Conservation (phyloP, 1,140 invertebrate genomes). For the Neelides sp. region DNA sequence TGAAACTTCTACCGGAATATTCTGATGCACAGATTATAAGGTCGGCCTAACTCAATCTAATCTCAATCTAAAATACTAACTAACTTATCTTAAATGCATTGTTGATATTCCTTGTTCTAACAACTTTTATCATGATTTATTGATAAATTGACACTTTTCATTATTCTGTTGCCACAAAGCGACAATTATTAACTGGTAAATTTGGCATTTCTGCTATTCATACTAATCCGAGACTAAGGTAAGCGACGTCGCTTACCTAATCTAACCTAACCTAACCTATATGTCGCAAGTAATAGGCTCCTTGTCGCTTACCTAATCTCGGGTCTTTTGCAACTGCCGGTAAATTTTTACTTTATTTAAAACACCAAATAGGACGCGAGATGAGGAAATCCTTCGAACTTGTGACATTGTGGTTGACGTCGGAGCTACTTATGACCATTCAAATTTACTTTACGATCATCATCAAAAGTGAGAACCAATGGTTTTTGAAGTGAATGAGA, state of each 20-base stretch:
- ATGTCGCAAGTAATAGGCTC: neutral
- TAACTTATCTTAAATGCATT: too few species aligned
- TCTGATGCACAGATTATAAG: slow-evolving; percentile 70
- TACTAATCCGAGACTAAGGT: neutral
- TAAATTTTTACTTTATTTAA: too few species aligned
- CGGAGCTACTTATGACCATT: slow-evolving; percentile 72
- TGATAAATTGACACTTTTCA: neutral
- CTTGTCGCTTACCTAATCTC: neutral
- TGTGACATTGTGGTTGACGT: slow-evolving; percentile 97
- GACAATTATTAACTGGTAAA: neutral
- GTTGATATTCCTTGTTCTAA: too few species aligned
- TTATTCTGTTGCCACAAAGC: too few species aligned
- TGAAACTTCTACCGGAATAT: slow-evolving; percentile 68
- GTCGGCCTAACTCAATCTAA: slow-evolving; percentile 34
- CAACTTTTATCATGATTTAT: neutral
- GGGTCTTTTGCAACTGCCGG: slow-evolving; percentile 4
- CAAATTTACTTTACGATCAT: slow-evolving; percentile 75
- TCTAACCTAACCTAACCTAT: too few species aligned
- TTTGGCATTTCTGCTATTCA: neutral
- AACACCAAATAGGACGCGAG: slow-evolving; percentile 42
- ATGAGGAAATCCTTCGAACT: slow-evolving; percentile 51
- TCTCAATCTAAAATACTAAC: neutral
- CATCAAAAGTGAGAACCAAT: slow-evolving; percentile 59
- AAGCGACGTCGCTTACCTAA: slow-evolving; percentile 2
- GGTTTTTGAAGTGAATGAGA: neutral